Evolutionary conservation across 2,797 vertebrate genomes (phyloP), one percentile per base, ranked within the genome.

Genomic region (Choloepus didactylus): DNA sequence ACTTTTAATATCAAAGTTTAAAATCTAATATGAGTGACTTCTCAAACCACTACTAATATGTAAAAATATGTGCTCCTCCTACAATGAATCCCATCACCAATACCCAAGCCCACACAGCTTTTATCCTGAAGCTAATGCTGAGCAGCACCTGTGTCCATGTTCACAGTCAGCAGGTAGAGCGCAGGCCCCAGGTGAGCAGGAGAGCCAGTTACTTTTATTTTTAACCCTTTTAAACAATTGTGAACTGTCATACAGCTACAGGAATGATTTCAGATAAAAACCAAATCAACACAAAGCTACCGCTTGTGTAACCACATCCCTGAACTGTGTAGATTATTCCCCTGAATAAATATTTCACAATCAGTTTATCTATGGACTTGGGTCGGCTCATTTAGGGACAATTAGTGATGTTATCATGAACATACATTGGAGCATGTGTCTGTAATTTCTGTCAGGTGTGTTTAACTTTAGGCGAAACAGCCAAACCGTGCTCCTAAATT

Each of bases 31-130:
- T 11, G 14, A 67, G 35, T 46, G 35, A 21, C 51, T 86, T 94
- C 94, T 93, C 80, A 79, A 46, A 93, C 91, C 77, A 64, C 64
- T 81, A 81, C 59, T 59, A 64, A 92, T 35, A 69, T 44, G 51
- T 73, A 23, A 89, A 91, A 91, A 86, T 59, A 10, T 9, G 59
- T 44, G 76, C 89, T 91, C 75, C 79, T 66, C 15, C 44, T 38
- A 16, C 31, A 79, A 1, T 38, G 60, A 83, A 69, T 83, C 10
- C 0, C 56, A 80, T 76, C 46, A 72, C 87, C 84, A 86, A 49
- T 46, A 19, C n/a, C n/a, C 18, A 38, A 11, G 76, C 38, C 31
- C 6, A 46, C 4, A 15, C 25, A 29, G 27, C 4, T 84, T 87
- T 86, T 64, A 79, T 91, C 49, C 64, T n/a, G 10, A 67, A 81